Percentiles rank a stretch among this genome's conserved stretches.
phyloP scores from a whole-genome alignment of 1,140 invertebrate species.

The Caenorhabditis tropicalis region DNA sequence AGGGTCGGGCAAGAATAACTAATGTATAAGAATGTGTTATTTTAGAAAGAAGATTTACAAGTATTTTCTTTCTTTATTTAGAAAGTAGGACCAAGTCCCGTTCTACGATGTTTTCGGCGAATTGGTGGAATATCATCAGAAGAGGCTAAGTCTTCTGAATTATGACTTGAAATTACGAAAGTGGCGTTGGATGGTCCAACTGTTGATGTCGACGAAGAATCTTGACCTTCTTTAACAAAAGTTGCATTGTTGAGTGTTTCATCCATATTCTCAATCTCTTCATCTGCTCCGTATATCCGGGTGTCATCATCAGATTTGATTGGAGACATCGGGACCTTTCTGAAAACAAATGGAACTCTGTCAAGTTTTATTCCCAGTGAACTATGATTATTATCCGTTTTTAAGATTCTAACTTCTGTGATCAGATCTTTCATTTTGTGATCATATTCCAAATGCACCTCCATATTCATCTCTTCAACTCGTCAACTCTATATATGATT shows the following conservation, averaged over 20 bases:
- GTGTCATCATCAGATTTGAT: constrained; percentile 23
- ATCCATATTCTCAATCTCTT: constrained; percentile 10
- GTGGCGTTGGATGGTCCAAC: not conserved
- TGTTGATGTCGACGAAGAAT: not conserved
- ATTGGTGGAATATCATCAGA: not conserved
- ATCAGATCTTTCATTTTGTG: not conserved
- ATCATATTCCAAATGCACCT: too few relatives aligned
- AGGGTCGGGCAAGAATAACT: not conserved
- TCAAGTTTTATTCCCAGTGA: not conserved
- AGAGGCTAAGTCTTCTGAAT: not conserved
- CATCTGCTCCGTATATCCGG: not conserved
- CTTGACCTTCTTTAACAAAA: not conserved
- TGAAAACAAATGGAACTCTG: not conserved
- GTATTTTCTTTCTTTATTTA: not conserved
- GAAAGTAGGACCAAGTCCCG: not conserved
- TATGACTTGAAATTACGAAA: not conserved
- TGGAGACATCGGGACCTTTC: constrained; percentile 2
- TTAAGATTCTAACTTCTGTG: not conserved
- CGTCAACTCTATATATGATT: too few relatives aligned
- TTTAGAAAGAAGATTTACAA: not conserved
- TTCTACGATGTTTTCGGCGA: not conserved
- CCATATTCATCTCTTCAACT: too few relatives aligned
- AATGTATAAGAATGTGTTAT: not conserved
- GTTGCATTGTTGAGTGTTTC: not conserved
- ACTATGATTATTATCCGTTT: not conserved